Conservation (phyloP, 2,113 vertebrate species). For the Callospermophilus lateralis region DNA sequence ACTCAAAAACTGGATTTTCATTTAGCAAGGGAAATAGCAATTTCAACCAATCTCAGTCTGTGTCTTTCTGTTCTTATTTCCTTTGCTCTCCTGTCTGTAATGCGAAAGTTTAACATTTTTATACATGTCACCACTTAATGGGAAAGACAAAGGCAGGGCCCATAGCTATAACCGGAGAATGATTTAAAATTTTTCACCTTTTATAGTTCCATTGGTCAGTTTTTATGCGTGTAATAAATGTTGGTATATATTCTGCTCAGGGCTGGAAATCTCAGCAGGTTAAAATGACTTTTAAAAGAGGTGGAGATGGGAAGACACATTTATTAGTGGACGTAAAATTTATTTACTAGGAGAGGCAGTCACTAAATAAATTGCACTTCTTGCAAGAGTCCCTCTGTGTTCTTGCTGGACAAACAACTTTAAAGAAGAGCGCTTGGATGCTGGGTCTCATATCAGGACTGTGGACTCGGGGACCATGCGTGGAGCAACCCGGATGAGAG, state of each 20-base stretch:
- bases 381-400: background rate
- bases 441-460: background rate
- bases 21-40: background rate
- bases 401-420: background rate
- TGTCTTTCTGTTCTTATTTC: background rate
- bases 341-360: background rate
- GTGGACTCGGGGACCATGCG: background rate
- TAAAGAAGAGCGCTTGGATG: background rate
- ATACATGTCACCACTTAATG: background rate
- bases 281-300: constrained; percentile 36
- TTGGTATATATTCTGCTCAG: background rate
- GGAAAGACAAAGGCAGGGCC: constrained; percentile 32
- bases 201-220: background rate
- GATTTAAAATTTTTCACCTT: constrained; percentile 39
- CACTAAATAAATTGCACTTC: background rate
- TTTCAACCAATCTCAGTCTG: background rate
- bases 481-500: background rate
- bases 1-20: background rate
- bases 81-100: background rate
- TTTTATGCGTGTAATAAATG: background rate
- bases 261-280: background rate
- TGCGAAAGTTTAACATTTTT: background rate
- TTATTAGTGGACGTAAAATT: background rate
- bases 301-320: background rate
- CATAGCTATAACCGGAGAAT: background rate